Evolutionary conservation across 2,797 vertebrate species (phyloP).

Genomic region (Chaenodraco wilsoni): DNA sequence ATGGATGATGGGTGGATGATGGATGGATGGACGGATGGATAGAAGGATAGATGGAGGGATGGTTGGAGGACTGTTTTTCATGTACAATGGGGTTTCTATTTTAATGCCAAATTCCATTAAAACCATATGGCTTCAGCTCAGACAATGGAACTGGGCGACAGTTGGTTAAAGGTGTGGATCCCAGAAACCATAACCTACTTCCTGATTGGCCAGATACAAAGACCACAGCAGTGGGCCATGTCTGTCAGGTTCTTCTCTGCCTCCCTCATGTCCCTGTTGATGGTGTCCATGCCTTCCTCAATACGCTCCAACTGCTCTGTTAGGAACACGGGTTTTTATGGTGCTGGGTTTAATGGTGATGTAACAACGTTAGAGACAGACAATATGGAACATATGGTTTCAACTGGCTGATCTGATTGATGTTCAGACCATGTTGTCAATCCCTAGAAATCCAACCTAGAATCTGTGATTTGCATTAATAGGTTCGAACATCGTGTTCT

Average conservation of each 20-base stretch:
- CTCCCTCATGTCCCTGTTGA: constrained; percentile 86
- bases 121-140: not conserved
- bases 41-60: too few species aligned
- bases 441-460: not conserved
- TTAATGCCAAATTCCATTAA: not conserved
- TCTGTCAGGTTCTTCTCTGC: constrained; percentile 87
- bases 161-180: not conserved
- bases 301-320: constrained; percentile 86
- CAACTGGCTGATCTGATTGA: not conserved
- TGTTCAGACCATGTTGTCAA: not conserved
- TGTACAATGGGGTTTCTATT: not conserved
- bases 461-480: not conserved
- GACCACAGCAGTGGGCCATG: constrained; percentile 83
- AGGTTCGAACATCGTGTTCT: too few species aligned
- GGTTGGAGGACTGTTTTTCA: not conserved
- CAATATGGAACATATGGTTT: not conserved
- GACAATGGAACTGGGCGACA: constrained; percentile 48
- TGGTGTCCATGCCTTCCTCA: constrained; percentile 85
- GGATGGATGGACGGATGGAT: too few species aligned
- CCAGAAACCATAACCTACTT: constrained; percentile 72
- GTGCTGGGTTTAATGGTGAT: not conserved
- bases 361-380: not conserved
- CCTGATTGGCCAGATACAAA: constrained; percentile 74
- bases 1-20: too few species aligned
- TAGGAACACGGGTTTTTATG: constrained; percentile 32